Conservation (phyloP, 2,113 vertebrate species). For the Otocyon megalotis region DNA sequence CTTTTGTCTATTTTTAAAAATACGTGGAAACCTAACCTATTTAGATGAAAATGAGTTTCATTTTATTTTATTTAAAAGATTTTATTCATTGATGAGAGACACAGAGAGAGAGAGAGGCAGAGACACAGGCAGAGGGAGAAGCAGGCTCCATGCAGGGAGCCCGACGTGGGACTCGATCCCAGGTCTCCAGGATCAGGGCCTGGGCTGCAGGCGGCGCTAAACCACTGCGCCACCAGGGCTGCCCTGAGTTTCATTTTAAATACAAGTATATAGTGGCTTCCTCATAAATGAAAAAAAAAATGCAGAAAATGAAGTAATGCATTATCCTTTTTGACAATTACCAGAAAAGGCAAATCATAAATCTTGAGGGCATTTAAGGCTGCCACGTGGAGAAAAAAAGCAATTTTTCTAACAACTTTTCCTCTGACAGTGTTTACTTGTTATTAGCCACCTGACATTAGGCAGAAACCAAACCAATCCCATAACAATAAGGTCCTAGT, state of each 20-base stretch:
- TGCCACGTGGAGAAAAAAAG: neutral
- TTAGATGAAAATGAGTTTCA: constrained; percentile 35
- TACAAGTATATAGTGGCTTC: neutral
- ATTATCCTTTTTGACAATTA: neutral
- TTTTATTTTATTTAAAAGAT: neutral
- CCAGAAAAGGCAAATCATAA: neutral
- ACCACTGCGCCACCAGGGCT: too few relatives aligned
- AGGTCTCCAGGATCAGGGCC: too few relatives aligned
- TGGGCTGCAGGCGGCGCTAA: too few relatives aligned
- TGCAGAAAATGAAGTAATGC: neutral
- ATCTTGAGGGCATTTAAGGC: neutral
- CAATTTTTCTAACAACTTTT: neutral
- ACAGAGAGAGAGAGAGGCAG: too few relatives aligned
- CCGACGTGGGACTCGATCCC: too few relatives aligned
- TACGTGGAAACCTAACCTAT: neutral
- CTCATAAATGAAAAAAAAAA: neutral
- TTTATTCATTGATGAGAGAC: too few relatives aligned
- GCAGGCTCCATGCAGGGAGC: too few relatives aligned
- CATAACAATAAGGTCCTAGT: neutral
- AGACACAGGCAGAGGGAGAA: too few relatives aligned
- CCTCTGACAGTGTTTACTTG: neutral
- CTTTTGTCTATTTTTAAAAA: constrained; percentile 8
- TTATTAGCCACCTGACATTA: neutral
- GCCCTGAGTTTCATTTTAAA: constrained; percentile 40
- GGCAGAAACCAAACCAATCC: constrained; percentile 10